These are phyloP conservation scores for Cecropterus lyciades DNA, from an alignment of 1,140 invertebrate genomes.

Conservation along the genomic window DNA sequence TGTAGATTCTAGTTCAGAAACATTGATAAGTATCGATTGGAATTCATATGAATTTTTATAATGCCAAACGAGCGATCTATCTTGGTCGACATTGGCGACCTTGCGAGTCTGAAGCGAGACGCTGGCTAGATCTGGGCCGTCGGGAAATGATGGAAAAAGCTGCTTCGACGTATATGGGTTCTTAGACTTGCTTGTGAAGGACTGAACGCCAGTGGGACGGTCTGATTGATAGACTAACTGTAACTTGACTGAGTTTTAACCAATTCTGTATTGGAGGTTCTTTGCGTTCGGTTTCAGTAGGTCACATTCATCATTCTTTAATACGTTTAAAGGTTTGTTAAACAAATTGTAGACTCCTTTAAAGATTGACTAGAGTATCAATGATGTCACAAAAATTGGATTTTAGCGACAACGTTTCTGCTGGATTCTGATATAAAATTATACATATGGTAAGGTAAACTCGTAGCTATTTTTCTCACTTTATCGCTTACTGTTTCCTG, in stretches of 20 bases:
- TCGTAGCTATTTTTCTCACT: too few species aligned
- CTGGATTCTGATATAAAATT: too few species aligned
- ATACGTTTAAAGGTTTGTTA: not conserved
- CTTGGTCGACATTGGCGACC: conserved; percentile 59
- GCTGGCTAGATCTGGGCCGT: conserved; percentile 52
- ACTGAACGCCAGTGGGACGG: conserved; percentile 58
- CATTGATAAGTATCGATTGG: conserved; percentile 38
- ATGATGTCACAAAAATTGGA: too few species aligned
- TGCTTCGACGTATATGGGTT: conserved; percentile 67
- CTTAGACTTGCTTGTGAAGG: conserved; percentile 44
- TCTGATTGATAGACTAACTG: conserved; percentile 73
- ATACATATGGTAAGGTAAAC: too few species aligned
- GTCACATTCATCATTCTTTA: not conserved
- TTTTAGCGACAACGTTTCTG: too few species aligned
- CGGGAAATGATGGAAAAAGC: conserved; percentile 74
- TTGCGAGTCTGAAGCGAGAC: conserved; percentile 57
- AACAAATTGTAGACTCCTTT: too few species aligned
- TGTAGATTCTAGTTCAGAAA: conserved; percentile 44
- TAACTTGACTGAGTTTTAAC: conserved; percentile 50
- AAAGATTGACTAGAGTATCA: too few species aligned
- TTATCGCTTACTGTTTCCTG: too few species aligned
- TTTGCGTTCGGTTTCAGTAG: conserved; percentile 8
- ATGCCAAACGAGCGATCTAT: conserved; percentile 42
- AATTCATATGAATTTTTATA: conserved; percentile 48
- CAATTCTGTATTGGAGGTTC: conserved; percentile 10